Evolutionary conservation across 2,888 invertebrate species (phyloP).

Genomic region (Psylliodes chrysocephalus): DNA sequence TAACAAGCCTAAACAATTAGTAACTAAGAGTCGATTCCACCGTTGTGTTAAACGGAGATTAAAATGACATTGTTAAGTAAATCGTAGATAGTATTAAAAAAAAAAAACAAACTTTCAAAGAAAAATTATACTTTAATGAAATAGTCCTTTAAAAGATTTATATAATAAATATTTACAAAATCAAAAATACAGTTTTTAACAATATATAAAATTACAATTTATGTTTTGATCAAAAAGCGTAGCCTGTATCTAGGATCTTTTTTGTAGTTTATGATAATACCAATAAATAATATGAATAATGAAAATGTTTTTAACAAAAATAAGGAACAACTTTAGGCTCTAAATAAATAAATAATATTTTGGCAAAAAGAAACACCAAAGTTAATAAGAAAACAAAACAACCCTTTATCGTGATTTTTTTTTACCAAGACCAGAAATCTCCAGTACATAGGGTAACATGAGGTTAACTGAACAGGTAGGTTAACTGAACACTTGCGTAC

Average conservation of each 20-base stretch:
- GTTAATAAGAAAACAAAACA: conserved; percentile 17
- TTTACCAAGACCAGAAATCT: not conserved
- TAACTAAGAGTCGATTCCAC: no score
- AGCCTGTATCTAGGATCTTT: not conserved
- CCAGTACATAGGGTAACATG: no score
- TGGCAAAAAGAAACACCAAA: conserved; percentile 23
- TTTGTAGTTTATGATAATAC: not conserved
- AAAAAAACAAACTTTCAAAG: conserved; percentile 17
- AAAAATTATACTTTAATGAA: conserved; percentile 32
- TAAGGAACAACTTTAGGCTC: conserved; percentile 15
- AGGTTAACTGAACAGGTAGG: no score
- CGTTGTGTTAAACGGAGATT: no score
- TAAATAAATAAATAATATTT: conserved; percentile 20
- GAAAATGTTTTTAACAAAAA: conserved; percentile 1
- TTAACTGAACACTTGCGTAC: no score
- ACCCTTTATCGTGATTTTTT: conserved; percentile 11
- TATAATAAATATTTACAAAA: conserved; percentile 43
- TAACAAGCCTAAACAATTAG: no score
- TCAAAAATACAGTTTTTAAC: conserved; percentile 33
- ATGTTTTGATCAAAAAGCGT: conserved; percentile 32
- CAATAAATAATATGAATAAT: conserved; percentile 8
- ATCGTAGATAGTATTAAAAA: no score
- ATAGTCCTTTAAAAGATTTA: conserved; percentile 22
- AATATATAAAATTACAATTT: conserved; percentile 33
- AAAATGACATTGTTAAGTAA: no score